A percentile compares a stretch with the other conserved stretches of the same genome.
These are phyloP conservation scores for Drosophila jambulina DNA, from an alignment of 1,140 invertebrate species.

Conservation along the genomic window DNA sequence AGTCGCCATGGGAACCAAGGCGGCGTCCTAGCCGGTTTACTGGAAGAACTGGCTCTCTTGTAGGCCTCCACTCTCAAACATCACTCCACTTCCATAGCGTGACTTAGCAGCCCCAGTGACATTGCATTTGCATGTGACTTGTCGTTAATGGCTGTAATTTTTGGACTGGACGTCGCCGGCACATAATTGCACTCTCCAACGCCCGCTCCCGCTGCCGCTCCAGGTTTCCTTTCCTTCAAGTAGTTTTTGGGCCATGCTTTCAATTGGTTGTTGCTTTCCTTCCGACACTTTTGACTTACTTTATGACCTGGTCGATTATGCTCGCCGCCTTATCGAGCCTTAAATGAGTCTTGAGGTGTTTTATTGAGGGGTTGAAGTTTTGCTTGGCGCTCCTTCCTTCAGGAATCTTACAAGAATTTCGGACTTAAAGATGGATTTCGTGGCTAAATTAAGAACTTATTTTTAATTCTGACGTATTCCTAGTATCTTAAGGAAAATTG, in stretches of 20 bases:
- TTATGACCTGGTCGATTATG: slow-evolving; percentile 67
- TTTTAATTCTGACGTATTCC: background rate
- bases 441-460: background rate
- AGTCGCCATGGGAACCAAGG: slow-evolving; percentile 65
- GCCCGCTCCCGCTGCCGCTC: background rate
- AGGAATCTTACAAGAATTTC: background rate
- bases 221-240: slow-evolving; percentile 46
- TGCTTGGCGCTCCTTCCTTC: background rate
- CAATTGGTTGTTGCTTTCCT: slow-evolving; percentile 69
- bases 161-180: slow-evolving; percentile 61
- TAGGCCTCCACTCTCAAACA: slow-evolving; percentile 15
- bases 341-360: slow-evolving; percentile 29
- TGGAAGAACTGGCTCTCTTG: background rate
- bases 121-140: slow-evolving; percentile 79
- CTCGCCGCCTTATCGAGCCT: slow-evolving; percentile 48
- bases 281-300: slow-evolving; percentile 70
- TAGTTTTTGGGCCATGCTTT: slow-evolving; percentile 72
- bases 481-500: no score
- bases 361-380: slow-evolving; percentile 9
- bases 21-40: slow-evolving; percentile 67
- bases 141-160: slow-evolving; percentile 77
- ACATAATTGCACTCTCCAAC: slow-evolving; percentile 44
- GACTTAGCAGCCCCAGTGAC: slow-evolving; percentile 69
- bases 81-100: slow-evolving; percentile 36
- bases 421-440: background rate